phyloP scores from a whole-genome alignment of 2,113 vertebrate genomes.

The Ellobius talpinus region DNA sequence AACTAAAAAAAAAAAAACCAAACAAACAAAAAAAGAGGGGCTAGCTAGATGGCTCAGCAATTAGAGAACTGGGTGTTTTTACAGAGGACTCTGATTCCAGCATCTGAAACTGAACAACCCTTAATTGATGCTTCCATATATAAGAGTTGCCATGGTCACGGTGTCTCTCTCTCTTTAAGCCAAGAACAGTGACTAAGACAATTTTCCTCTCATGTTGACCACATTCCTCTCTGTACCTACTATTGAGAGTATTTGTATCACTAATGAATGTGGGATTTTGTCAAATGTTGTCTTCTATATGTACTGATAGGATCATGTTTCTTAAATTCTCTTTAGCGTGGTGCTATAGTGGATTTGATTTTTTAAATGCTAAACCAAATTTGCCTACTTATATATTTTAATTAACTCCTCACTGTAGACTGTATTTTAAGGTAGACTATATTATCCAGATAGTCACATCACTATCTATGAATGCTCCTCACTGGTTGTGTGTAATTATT shows the following conservation, averaged over 20 bases:
- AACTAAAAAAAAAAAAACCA: no score
- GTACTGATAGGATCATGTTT: background rate
- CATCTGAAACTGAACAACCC: background rate
- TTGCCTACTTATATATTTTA: background rate
- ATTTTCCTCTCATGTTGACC: background rate
- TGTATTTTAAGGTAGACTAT: conserved; percentile 35
- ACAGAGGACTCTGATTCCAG: background rate
- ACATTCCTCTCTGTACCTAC: background rate
- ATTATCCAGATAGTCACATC: background rate
- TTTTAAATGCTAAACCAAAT: background rate
- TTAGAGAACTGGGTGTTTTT: no score
- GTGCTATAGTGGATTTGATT: background rate
- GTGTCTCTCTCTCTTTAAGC: background rate
- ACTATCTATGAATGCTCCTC: background rate
- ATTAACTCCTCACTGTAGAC: background rate
- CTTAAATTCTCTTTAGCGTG: background rate
- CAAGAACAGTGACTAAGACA: background rate
- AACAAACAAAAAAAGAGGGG: no score
- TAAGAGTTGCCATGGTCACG: background rate
- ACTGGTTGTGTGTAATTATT: background rate
- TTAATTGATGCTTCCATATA: background rate
- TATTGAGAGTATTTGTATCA: background rate
- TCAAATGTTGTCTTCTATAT: background rate
- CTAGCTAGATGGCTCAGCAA: no score
- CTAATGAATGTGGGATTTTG: background rate